phyloP scores from a whole-genome alignment of 2,113 vertebrate genomes.

The Carassius auratus region DNA sequence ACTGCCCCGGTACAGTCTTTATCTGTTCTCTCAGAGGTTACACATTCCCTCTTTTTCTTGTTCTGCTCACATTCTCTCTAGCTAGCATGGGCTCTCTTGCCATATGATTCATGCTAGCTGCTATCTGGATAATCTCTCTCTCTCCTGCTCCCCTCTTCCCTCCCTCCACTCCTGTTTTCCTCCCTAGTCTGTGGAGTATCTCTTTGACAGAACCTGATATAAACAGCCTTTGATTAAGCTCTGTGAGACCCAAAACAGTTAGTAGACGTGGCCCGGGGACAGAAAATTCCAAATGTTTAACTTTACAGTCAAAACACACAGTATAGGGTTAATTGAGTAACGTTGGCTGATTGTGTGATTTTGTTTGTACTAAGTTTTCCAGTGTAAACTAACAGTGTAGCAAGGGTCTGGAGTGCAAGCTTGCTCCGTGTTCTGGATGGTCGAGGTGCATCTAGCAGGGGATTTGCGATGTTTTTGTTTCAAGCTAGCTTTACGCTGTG shows the following conservation, averaged over 20 bases:
- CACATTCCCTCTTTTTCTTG: conserved; percentile 34
- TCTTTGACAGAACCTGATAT: conserved; percentile 47
- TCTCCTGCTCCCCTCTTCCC: conserved; percentile 37
- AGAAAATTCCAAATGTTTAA: conserved; percentile 28
- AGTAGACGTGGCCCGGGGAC: neutral
- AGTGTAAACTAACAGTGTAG: neutral
- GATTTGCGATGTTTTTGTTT: conserved; percentile 41
- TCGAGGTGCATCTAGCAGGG: conserved; percentile 23
- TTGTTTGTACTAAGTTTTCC: neutral
- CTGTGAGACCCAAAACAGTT: conserved; percentile 23
- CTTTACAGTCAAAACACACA: conserved; percentile 34
- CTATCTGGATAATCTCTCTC: conserved; percentile 49
- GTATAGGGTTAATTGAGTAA: neutral
- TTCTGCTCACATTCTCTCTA: conserved; percentile 27
- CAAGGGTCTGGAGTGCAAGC: conserved; percentile 20
- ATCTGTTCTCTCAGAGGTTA: conserved; percentile 44
- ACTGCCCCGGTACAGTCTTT: conserved; percentile 36
- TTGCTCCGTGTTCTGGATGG: conserved; percentile 29
- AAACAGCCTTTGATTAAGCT: conserved; percentile 43
- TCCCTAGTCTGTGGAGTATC: conserved; percentile 37
- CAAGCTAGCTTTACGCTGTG: conserved; percentile 44
- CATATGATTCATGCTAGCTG: conserved; percentile 52
- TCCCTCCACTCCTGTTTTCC: conserved; percentile 21
- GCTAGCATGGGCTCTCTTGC: conserved; percentile 47
- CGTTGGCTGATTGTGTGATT: neutral